Conservation (phyloP, 2,888 invertebrate genomes). For the Baccha elongata region DNA sequence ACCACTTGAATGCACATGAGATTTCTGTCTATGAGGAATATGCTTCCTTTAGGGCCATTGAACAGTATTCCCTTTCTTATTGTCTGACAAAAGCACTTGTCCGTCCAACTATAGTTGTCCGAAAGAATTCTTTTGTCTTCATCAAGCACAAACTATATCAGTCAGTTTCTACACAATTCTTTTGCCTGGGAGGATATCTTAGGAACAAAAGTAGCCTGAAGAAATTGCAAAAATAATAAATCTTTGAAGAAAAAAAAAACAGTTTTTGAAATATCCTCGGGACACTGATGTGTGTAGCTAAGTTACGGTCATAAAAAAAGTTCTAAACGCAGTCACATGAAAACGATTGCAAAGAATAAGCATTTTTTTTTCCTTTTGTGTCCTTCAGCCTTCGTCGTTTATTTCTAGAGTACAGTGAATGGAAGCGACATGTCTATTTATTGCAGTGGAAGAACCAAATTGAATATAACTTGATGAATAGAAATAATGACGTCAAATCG, state of each 20-base stretch:
- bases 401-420: constrained; percentile 19
- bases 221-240: neutral
- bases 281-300: constrained; percentile 1
- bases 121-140: constrained; percentile 5
- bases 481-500: constrained; percentile 52
- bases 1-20: neutral
- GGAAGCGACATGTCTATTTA: constrained; percentile 52
- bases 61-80: neutral
- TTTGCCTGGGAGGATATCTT: constrained; percentile 17
- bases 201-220: neutral
- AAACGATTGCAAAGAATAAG: constrained; percentile 41
- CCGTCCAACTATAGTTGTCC: neutral
- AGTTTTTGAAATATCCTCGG: constrained; percentile 2
- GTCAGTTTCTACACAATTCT: neutral
- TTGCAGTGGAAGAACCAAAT: constrained; percentile 42
- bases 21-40: neutral
- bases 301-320: neutral
- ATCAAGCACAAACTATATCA: neutral
- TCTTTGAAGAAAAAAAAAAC: neutral
- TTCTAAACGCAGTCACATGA: constrained; percentile 31
- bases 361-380: neutral
- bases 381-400: constrained; percentile 29
- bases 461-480: constrained; percentile 57
- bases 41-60: neutral
- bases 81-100: constrained; percentile 1